Percentiles rank a stretch among this genome's conserved stretches.
phyloP scores from a whole-genome alignment of 2,888 invertebrate genomes.

The Mylabris sibirica region DNA sequence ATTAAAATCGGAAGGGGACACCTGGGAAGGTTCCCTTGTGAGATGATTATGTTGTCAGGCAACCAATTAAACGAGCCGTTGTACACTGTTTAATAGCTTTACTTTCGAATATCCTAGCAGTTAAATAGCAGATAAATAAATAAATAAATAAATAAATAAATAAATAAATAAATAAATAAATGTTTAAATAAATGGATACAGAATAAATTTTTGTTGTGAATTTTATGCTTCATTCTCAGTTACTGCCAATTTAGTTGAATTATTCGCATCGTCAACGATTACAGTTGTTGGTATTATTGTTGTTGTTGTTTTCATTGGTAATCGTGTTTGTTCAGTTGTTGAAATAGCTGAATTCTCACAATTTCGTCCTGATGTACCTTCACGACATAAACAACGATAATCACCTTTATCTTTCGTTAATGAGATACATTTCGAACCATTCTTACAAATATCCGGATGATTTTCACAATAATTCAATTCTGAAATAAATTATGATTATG shows the following conservation, averaged over 20 bases:
- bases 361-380: conserved; percentile 77
- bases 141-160: conserved; percentile 19
- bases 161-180: conserved; percentile 16
- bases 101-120: background rate
- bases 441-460: conserved; percentile 76
- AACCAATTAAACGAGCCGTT: background rate
- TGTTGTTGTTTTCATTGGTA: conserved; percentile 28
- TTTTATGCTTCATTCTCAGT: conserved; percentile 37
- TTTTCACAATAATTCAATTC: conserved; percentile 86
- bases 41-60: background rate
- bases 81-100: background rate
- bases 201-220: conserved; percentile 15
- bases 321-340: conserved; percentile 21
- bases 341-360: conserved; percentile 70
- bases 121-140: conserved; percentile 9
- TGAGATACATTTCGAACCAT: conserved; percentile 83
- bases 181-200: conserved; percentile 35
- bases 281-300: conserved; percentile 30
- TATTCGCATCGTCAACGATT: conserved; percentile 13
- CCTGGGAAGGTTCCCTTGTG: too few relatives aligned
- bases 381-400: conserved; percentile 78
- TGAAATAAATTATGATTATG: conserved; percentile 59
- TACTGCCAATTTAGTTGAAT: conserved; percentile 19
- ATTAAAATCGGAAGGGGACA: too few relatives aligned
- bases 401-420: conserved; percentile 78